Evolutionary conservation across 2,888 invertebrate species (phyloP).

Genomic region (Nemapogon koenigi): DNA sequence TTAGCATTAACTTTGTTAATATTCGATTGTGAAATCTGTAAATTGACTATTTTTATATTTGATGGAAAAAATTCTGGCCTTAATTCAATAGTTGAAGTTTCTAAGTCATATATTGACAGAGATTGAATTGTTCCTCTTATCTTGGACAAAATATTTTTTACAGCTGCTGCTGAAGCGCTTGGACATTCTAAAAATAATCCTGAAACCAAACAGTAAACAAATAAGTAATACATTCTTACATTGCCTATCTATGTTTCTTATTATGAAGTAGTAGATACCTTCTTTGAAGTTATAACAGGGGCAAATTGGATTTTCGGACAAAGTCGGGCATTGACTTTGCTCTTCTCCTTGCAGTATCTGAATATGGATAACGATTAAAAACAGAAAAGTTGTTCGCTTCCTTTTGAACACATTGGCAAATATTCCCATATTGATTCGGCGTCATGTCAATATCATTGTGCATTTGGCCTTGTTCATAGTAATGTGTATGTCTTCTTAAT

Average conservation of each 20-base stretch:
- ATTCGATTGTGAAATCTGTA: constrained; percentile 80
- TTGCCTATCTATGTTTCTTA: too few species aligned
- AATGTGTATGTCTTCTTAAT: not conserved
- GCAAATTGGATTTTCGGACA: constrained; percentile 81
- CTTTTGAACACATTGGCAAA: constrained; percentile 41
- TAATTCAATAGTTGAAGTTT: constrained; percentile 78
- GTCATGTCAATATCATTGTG: constrained; percentile 58
- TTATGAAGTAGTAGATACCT: constrained; percentile 44
- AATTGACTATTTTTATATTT: constrained; percentile 71
- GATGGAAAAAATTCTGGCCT: constrained; percentile 78
- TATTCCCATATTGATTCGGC: constrained; percentile 47
- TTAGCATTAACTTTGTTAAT: constrained; percentile 74
- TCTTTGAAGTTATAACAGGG: constrained; percentile 93
- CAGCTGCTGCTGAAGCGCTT: constrained; percentile 76
- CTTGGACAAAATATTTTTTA: constrained; percentile 75
- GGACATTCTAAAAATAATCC: constrained; percentile 89
- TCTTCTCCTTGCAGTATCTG: constrained; percentile 63
- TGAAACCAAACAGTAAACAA: constrained; percentile 31
- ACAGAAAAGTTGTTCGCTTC: constrained; percentile 61
- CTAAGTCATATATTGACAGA: constrained; percentile 87
- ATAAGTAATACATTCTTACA: constrained; percentile 15
- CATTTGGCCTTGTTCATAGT: constrained; percentile 24
- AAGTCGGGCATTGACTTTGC: constrained; percentile 71
- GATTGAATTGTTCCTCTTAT: constrained; percentile 79
- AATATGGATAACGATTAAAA: constrained; percentile 54